Base-by-base conservation (phyloP, 2,113 vertebrate species). In the Nanger granti region DNA sequence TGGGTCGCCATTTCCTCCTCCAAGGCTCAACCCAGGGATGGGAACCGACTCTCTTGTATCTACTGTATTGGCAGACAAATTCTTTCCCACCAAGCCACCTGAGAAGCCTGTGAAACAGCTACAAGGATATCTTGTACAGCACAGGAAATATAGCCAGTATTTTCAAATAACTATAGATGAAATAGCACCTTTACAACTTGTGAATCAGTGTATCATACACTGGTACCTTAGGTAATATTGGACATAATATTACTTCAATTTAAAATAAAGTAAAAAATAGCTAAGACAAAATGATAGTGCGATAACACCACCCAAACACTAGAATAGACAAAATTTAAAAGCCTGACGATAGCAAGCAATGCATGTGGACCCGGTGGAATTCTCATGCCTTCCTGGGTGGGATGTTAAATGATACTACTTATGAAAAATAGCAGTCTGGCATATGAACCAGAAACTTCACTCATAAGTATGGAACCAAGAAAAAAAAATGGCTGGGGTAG, bases 351-450 rank as follows among this genome's bases (percentile, higher is more conserved):
- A 4, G 8, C 5, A 34, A n/a, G 5, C 34, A 1, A 3, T 4
- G 12, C 1, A 2, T 10, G 3, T 10, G 7, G 22, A 15, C 18
- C 18, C 1, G 1, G 2, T 14, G n/a, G 5, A 8, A 15, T 3
- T 47, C 3, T 44, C 66, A 54, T 4, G 6, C 4, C 4, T 29
- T n/a, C 49, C 9, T 13, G n/a, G 13, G 8, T 24, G 24, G 18
- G 60, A 69, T 18, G 37, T 13, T 7, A 47, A 87, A 37, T 3
- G 7, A 15, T 7, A 22, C 1, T 15, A 0, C 41, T 59, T 52
- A 59, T 11, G 64, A 26, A 55, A 66, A 92, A 55, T 8, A 14
- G 47, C 37, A 15, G 11, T 3, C 29, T 29, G 5, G 13, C 24
- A 1, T 28, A 9, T 17, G 15, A 29, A n/a, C 24, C 79, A 49